phyloP scores from a whole-genome alignment of 1,140 invertebrate genomes.

The Leptoteleia sp. region DNA sequence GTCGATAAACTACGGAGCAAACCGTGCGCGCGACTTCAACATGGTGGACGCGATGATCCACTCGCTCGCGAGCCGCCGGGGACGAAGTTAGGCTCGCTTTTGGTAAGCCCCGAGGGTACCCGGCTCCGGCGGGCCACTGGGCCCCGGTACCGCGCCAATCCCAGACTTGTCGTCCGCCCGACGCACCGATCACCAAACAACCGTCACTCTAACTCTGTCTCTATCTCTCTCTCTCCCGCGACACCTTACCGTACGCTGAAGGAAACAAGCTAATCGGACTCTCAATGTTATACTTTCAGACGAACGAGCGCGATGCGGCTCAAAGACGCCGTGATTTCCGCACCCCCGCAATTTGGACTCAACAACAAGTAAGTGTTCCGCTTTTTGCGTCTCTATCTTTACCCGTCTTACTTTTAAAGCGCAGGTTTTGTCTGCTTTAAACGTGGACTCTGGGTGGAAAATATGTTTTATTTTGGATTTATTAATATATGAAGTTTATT shows the following conservation, averaged over 20 bases:
- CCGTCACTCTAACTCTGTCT: no score
- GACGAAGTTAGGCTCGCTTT: constrained; percentile 16
- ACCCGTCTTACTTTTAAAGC: no score
- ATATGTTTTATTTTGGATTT: no score
- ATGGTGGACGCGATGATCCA: constrained; percentile 72
- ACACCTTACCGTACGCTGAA: neutral
- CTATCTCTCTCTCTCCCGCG: no score
- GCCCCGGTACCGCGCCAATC: neutral
- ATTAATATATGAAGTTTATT: no score
- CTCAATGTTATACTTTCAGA: constrained; percentile 71
- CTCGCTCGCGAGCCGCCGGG: constrained; percentile 48
- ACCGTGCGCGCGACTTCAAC: constrained; percentile 75
- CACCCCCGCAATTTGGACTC: constrained; percentile 72
- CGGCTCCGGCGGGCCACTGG: neutral
- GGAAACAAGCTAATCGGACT: constrained; percentile 29
- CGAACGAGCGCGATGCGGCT: constrained; percentile 77
- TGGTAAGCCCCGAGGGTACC: no score
- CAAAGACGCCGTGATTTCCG: constrained; percentile 74
- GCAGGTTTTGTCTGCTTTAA: no score
- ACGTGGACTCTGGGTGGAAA: no score
- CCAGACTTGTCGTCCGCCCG: neutral
- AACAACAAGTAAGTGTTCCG: constrained; percentile 80
- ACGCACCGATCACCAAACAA: no score
- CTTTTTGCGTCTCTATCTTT: no score
- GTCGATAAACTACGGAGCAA: constrained; percentile 77